These are phyloP conservation scores for Cremastinae sp. DNA, from an alignment of 2,888 invertebrate species.

Conservation along the genomic window DNA sequence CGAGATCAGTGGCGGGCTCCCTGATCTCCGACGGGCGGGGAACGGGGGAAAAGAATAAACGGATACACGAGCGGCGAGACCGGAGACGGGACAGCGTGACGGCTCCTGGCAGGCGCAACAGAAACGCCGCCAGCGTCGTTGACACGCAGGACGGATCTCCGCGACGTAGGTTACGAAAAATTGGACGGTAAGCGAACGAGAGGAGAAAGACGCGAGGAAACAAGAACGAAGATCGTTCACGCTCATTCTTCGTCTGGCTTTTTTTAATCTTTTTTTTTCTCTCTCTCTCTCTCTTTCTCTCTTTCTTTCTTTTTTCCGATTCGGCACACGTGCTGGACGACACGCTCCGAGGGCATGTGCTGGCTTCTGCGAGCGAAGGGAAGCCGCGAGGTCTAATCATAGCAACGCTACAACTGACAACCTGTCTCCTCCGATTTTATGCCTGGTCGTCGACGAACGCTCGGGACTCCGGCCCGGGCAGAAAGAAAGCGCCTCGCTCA, in stretches of 20 bases:
- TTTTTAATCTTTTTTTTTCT: neutral
- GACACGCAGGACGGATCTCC: conserved; percentile 43
- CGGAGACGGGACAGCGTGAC: conserved; percentile 79
- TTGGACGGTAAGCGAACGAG: conserved; percentile 4
- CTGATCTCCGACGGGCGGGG: conserved; percentile 17
- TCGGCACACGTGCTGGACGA: conserved; percentile 68
- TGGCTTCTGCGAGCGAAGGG: conserved; percentile 59
- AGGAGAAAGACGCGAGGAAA: conserved; percentile 4
- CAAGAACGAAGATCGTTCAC: conserved; percentile 47
- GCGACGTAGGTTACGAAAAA: conserved; percentile 9
- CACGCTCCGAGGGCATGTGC: conserved; percentile 70
- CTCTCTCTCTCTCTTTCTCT: conserved; percentile 12
- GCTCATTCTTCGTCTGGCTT: conserved; percentile 13
- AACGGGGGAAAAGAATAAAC: conserved; percentile 62
- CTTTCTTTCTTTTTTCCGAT: neutral
- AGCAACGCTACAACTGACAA: conserved; percentile 77
- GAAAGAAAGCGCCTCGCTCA: conserved; percentile 6
- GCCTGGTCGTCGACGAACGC: conserved; percentile 70
- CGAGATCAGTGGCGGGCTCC: conserved; percentile 5
- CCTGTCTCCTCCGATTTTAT: conserved; percentile 80
- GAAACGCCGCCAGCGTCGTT: conserved; percentile 60
- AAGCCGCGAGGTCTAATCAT: conserved; percentile 76
- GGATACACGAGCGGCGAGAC: conserved; percentile 64
- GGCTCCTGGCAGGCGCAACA: conserved; percentile 79
- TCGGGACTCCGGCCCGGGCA: conserved; percentile 14